Evolutionary conservation across 2,888 invertebrate species (phyloP), one percentile per base, ranked within the genome.

Genomic region (Cyrtodaria siliqua): DNA sequence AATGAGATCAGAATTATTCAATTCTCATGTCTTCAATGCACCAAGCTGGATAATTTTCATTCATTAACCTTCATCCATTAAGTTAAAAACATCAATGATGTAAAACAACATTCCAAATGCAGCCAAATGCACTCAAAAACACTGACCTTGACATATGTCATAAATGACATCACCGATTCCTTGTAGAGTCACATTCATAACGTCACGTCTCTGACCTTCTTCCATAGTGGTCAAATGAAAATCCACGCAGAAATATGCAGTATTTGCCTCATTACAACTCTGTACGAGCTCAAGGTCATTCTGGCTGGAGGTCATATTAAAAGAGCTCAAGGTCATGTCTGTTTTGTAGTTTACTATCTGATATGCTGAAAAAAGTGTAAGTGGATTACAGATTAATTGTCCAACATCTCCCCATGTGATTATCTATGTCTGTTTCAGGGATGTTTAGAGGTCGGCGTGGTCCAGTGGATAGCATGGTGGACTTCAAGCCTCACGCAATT

Each of bases 241-340:
- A 6, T 61, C 61, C 8, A 76, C 60, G 67, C 76, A 76, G 59
- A 57, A 67, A 29, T 62, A 76, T 2, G 76, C 71, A 0, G 70
- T 44, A 23, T 27, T 71, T 1, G 63, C 76, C 20, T 76, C 67
- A 47, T 63, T 67, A 67, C 76, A 76, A 24, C 67, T 26, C 42
- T 61, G 64, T 50, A 53, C 38, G 24, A 71, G 62, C 42, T 62
- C 44, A 42, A 53, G 38, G 27, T 76, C 71, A 29, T 47, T 61
- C 9, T 61, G 62, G 2, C 38, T 18, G 3, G 62, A 12, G 18
- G 55, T 47, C 56, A 57, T 56, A 27, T 33, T 64, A 20, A 44
- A 16, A 23, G 67, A 61, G 9, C 27, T 60, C 53, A 62, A 62
- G 57, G n/a, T 26, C 18, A 23, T 38, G 14, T 63, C 52, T 8